phyloP scores from a whole-genome alignment of 1,140 invertebrate species.

The Vollenhovia emeryi region DNA sequence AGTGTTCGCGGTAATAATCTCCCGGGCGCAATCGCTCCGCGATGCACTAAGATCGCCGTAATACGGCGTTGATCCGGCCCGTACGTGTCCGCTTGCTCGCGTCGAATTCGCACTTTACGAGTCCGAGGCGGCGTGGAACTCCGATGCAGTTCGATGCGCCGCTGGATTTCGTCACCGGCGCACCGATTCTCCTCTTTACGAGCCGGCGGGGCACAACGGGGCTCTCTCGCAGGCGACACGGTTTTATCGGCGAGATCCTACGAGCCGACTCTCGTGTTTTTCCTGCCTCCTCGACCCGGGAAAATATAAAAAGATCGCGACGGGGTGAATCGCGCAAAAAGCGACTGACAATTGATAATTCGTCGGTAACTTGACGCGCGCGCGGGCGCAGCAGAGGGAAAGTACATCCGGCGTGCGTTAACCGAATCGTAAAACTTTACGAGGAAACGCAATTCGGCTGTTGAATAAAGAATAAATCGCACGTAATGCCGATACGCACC shows the following conservation, averaged over 20 bases:
- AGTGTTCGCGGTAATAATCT: slow-evolving; percentile 25
- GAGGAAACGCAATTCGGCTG: not conserved
- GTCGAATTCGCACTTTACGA: slow-evolving; percentile 51
- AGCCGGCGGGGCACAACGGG: slow-evolving; percentile 24
- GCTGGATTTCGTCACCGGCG: slow-evolving; percentile 29
- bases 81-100: not conserved
- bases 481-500: too few species aligned
- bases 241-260: slow-evolving; percentile 39
- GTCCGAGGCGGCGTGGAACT: not conserved
- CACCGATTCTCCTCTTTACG: slow-evolving; percentile 54
- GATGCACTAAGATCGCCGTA: slow-evolving; percentile 3
- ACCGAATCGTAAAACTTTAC: slow-evolving; percentile 6
- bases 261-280: not conserved
- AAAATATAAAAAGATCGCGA: slow-evolving; percentile 26
- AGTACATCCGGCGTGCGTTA: not conserved
- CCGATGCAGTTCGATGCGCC: slow-evolving; percentile 39
- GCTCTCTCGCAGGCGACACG: not conserved
- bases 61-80: slow-evolving; percentile 1
- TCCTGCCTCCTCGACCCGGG: not conserved
- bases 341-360: slow-evolving; percentile 10
- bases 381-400: not conserved
- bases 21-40: slow-evolving; percentile 11
- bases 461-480: not conserved
- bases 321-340: not conserved
- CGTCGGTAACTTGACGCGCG: not conserved